Evolutionary conservation across 2,797 vertebrate genomes (phyloP).

Genomic region (Calcarius lapponicus): DNA sequence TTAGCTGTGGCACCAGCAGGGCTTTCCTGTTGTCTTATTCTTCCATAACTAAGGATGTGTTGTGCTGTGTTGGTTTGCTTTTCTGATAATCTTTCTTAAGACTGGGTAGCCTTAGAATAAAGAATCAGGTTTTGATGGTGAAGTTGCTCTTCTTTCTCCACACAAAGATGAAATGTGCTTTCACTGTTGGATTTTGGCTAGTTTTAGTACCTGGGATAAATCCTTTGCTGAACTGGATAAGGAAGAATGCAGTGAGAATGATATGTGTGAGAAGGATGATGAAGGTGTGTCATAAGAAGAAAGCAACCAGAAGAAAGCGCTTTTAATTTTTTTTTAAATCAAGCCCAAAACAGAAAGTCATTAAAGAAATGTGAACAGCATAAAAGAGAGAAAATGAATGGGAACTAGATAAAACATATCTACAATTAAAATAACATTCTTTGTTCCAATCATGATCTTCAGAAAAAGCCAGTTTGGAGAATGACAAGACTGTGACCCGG

Average conservation of each 20-base stretch:
- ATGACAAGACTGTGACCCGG: background rate
- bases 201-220: background rate
- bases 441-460: background rate
- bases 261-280: background rate
- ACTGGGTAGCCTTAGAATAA: background rate
- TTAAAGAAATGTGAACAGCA: background rate
- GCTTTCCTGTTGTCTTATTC: background rate
- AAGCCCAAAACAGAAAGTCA: background rate
- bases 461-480: background rate
- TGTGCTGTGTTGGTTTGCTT: background rate
- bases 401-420: background rate
- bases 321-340: rapidly evolving
- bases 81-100: background rate
- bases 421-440: background rate
- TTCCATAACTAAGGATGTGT: background rate
- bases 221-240: background rate
- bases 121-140: background rate
- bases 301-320: background rate
- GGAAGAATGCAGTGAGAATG: background rate
- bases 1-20: background rate
- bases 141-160: background rate
- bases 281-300: background rate
- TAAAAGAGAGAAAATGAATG: background rate
- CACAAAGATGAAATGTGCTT: background rate
- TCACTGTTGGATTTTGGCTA: background rate